Conservation (phyloP, 2,113 vertebrate species). For the Trichomycterus rosablanca region DNA sequence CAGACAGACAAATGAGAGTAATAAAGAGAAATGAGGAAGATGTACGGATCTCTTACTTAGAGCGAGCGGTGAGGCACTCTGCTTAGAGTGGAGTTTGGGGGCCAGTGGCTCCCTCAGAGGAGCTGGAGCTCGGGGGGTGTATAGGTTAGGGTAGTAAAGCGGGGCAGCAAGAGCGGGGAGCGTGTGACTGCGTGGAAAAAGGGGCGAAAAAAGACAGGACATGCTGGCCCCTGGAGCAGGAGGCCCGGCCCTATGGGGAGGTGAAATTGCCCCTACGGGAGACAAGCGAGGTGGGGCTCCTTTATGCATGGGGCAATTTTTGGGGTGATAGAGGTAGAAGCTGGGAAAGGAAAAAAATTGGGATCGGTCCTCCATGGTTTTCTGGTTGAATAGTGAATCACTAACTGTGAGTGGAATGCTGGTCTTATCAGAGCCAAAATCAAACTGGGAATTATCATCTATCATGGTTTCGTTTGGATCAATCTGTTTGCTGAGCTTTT, state of each 20-base stretch:
- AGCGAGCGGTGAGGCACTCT: slow-evolving; percentile 57
- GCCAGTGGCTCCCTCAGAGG: slow-evolving; percentile 53
- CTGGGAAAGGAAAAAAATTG: slow-evolving; percentile 61
- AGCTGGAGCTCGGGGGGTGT: slow-evolving; percentile 57
- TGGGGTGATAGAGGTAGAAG: slow-evolving; percentile 68
- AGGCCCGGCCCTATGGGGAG: slow-evolving; percentile 68
- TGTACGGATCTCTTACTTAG: slow-evolving; percentile 67
- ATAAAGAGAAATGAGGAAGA: slow-evolving; percentile 45
- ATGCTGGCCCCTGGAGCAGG: slow-evolving; percentile 66
- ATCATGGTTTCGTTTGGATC: neutral
- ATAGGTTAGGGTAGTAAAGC: slow-evolving; percentile 70
- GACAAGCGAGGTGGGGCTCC: slow-evolving; percentile 78
- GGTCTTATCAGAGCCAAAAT: slow-evolving; percentile 7
- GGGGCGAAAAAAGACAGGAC: slow-evolving; percentile 75
- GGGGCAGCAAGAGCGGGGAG: slow-evolving; percentile 73
- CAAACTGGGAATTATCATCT: slow-evolving; percentile 34
- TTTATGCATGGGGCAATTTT: slow-evolving; percentile 70
- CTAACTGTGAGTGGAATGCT: neutral
- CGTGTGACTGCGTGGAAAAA: slow-evolving; percentile 82
- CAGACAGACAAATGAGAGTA: neutral
- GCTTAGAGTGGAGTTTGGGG: slow-evolving; percentile 68
- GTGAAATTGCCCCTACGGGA: slow-evolving; percentile 81
- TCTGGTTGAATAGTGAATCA: slow-evolving; percentile 23
- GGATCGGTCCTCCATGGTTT: slow-evolving; percentile 44
- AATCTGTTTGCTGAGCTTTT: slow-evolving; percentile 8